A percentile compares a stretch with the other conserved stretches of the same genome.
These are phyloP conservation scores for Ctenosaura bakeri DNA, from an alignment of 2,797 vertebrate genomes.

Conservation along the genomic window DNA sequence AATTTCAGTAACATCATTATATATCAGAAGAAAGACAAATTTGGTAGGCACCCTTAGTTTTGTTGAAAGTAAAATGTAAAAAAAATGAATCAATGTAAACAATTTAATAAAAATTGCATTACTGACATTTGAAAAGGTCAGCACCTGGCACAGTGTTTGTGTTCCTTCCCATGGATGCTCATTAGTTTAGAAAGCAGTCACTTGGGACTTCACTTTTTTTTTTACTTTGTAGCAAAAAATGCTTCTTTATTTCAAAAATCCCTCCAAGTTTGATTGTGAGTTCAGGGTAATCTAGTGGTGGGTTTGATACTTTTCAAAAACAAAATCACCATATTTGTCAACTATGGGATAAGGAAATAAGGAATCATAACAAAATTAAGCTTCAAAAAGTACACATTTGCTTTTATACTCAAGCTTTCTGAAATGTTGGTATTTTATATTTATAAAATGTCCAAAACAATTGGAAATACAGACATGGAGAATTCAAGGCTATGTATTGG, in stretches of 20 bases:
- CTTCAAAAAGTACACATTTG: not conserved
- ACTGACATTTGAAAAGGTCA: not conserved
- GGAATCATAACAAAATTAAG: not conserved
- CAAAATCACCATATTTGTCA: not conserved
- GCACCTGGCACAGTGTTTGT: not conserved
- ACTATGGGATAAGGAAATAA: not conserved
- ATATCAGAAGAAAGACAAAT: not conserved
- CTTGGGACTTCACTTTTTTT: not conserved
- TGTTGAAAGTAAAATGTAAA: not conserved
- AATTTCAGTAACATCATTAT: not conserved
- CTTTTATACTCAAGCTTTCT: slow-evolving; percentile 5
- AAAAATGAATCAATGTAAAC: not conserved
- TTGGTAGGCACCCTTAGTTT: not conserved
- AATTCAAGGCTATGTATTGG: not conserved
- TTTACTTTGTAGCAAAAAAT: not conserved
- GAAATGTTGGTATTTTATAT: slow-evolving; percentile 5
- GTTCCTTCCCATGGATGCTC: not conserved
- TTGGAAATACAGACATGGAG: not conserved
- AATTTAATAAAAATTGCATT: not conserved
- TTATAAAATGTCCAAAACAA: not conserved
- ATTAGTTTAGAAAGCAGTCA: not conserved
- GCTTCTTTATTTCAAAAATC: slow-evolving; percentile 9
- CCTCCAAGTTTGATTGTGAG: not conserved
- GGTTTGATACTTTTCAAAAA: slow-evolving; percentile 21
- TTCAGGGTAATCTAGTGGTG: not conserved